These are phyloP conservation scores for Spilogale gracilis DNA, from an alignment of 2,113 vertebrate genomes.

Conservation along the genomic window DNA sequence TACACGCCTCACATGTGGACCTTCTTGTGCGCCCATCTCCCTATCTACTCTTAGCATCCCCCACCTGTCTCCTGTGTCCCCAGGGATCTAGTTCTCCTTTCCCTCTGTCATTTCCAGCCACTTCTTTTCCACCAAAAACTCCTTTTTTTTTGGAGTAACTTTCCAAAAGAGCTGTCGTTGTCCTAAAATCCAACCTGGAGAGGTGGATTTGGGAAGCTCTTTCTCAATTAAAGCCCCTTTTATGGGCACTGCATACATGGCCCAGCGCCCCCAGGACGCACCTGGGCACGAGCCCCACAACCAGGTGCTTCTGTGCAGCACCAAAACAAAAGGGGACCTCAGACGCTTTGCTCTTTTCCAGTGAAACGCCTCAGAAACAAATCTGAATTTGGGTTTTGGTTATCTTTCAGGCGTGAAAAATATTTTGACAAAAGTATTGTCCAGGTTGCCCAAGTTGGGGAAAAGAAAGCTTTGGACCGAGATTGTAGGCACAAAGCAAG, in stretches of 20 bases:
- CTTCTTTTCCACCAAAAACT: conserved; percentile 54
- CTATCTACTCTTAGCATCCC: background rate
- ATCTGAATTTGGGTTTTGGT: conserved; percentile 68
- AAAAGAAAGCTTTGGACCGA: background rate
- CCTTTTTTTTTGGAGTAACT: conserved; percentile 72
- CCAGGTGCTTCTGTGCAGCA: background rate
- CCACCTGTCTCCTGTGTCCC: conserved; percentile 11
- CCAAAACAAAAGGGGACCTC: conserved; percentile 38
- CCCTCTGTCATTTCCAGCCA: conserved; percentile 59
- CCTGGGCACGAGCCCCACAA: background rate
- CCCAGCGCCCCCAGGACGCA: background rate
- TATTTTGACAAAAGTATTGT: conserved; percentile 70
- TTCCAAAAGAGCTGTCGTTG: conserved; percentile 75
- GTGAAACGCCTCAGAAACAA: conserved; percentile 57
- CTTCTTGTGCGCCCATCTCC: background rate
- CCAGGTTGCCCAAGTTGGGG: background rate
- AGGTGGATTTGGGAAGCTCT: background rate
- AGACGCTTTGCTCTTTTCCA: conserved; percentile 28
- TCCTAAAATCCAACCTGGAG: background rate
- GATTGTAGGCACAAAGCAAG: conserved; percentile 36
- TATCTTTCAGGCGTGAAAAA: conserved; percentile 64
- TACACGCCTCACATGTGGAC: background rate
- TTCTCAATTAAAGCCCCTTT: background rate
- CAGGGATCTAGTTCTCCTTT: conserved; percentile 7
- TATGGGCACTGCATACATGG: background rate